phyloP scores from a whole-genome alignment of 2,113 vertebrate species.

The Panthera leo region DNA sequence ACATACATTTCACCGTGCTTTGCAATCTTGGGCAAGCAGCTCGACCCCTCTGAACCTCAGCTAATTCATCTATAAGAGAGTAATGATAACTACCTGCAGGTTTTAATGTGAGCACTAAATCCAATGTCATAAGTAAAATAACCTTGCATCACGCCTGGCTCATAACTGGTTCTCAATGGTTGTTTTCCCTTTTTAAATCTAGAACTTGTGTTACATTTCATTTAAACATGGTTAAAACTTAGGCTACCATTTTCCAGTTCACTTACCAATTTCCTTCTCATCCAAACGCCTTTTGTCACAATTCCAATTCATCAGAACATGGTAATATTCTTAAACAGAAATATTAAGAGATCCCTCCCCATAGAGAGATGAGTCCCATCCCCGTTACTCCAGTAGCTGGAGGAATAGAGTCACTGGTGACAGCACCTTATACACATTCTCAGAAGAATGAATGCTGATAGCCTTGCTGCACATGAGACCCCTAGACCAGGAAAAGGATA shows the following conservation, averaged over 20 bases:
- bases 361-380: neutral
- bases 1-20: neutral
- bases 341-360: neutral
- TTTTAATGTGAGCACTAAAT: neutral
- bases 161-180: neutral
- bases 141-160: neutral
- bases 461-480: neutral
- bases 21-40: neutral
- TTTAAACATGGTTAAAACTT: constrained; percentile 25
- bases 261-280: neutral
- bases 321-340: neutral
- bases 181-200: neutral
- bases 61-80: neutral
- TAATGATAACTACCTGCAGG: neutral
- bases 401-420: neutral
- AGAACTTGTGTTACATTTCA: neutral
- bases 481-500: neutral
- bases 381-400: neutral
- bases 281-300: neutral
- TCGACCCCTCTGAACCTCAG: neutral
- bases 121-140: neutral
- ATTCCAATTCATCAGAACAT: neutral
- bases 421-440: neutral
- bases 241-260: neutral
- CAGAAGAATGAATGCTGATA: neutral